Evolutionary conservation across 2,797 vertebrate species (phyloP).

Genomic region (Sebastiscus albofasciatus): DNA sequence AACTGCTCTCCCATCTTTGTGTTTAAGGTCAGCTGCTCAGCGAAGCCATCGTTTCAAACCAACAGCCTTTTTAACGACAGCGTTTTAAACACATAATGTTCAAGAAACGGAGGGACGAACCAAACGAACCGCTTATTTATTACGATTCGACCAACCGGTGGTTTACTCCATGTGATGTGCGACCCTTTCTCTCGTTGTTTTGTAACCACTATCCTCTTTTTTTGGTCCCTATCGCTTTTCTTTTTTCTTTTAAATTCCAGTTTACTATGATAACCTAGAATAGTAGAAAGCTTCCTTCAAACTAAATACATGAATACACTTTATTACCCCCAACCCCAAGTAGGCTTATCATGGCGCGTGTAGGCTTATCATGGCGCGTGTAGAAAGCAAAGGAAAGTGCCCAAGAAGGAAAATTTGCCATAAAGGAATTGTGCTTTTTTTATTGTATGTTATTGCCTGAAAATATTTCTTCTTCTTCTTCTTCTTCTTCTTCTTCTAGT

Average conservation of each 20-base stretch:
- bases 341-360: neutral
- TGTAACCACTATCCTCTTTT: neutral
- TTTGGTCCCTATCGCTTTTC: neutral
- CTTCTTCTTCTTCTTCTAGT: neutral
- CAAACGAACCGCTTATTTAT: conserved; percentile 58
- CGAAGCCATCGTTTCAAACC: conserved; percentile 28
- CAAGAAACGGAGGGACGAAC: conserved; percentile 43
- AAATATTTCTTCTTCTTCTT: conserved; percentile 6
- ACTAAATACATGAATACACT: neutral
- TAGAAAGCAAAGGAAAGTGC: conserved; percentile 60
- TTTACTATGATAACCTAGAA: neutral
- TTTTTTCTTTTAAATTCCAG: neutral
- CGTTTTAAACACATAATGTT: conserved; percentile 4
- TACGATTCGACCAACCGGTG: conserved; percentile 28
- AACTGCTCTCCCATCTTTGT: conserved; percentile 33
- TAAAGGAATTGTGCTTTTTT: conserved; percentile 50
- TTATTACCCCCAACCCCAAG: neutral
- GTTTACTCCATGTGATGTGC: conserved; percentile 23
- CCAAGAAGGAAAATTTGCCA: conserved; percentile 68
- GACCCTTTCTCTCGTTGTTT: conserved; percentile 19
- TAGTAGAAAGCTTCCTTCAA: conserved; percentile 44
- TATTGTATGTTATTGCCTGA: conserved; percentile 49
- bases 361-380: neutral
- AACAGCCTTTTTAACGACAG: conserved; percentile 39
- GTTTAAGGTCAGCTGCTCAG: conserved; percentile 36